A percentile compares a stretch with the other conserved stretches of the same genome.
These are phyloP conservation scores for Sciurus niger DNA, from an alignment of 2,113 vertebrate genomes.

Conservation along the genomic window DNA sequence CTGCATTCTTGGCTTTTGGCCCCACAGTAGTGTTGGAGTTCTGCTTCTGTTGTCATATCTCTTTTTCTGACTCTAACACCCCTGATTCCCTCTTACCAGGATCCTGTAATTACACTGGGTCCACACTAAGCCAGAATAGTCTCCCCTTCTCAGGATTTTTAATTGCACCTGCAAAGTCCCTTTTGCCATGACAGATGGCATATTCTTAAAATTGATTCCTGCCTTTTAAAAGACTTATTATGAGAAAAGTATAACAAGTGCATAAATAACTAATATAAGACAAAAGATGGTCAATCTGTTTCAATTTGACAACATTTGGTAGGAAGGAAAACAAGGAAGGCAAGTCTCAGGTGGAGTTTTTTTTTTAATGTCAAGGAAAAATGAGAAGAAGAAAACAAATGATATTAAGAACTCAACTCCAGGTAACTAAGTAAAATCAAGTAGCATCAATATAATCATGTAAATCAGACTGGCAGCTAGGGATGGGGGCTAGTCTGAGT, in stretches of 20 bases:
- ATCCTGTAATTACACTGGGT: background rate
- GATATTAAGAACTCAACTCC: background rate
- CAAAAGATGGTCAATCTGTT: background rate
- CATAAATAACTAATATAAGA: background rate
- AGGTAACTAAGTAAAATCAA: background rate
- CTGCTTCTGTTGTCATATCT: background rate
- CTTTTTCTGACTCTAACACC: background rate
- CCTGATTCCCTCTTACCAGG: background rate
- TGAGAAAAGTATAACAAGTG: background rate
- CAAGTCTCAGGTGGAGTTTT: background rate
- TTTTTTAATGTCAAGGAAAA: background rate
- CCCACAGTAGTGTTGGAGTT: background rate
- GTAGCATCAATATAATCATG: background rate
- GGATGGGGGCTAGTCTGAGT: background rate
- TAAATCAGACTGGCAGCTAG: background rate
- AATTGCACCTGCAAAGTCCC: background rate
- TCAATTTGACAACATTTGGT: background rate
- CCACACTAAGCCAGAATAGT: background rate
- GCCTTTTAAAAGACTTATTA: conserved; percentile 13
- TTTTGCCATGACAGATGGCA: background rate
- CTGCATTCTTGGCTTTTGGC: background rate
- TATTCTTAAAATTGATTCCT: conserved; percentile 26
- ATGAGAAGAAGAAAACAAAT: background rate
- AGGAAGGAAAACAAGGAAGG: conserved; percentile 1
- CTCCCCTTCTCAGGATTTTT: background rate